Conservation (phyloP, 1,140 invertebrate genomes). For the Penaeus indicus region DNA sequence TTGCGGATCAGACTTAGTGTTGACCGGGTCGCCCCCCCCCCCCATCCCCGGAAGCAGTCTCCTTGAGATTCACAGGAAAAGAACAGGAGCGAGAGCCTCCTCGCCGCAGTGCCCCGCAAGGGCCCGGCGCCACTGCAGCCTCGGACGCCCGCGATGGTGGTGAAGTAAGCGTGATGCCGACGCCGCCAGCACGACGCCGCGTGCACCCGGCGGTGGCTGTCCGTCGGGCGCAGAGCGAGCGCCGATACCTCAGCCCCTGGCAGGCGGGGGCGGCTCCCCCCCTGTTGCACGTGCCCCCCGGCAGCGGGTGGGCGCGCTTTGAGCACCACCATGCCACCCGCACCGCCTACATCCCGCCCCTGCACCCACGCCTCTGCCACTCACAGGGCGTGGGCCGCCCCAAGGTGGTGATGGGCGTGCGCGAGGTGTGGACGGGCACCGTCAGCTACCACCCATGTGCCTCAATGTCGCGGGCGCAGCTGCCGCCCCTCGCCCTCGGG, state of each 20-base stretch:
- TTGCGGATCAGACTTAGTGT: too few relatives aligned
- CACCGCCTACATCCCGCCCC: slow-evolving; percentile 48
- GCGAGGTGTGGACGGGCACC: slow-evolving; percentile 4
- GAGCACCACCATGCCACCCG: slow-evolving; percentile 53
- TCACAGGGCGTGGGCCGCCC: slow-evolving; percentile 43
- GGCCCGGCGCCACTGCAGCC: too few relatives aligned
- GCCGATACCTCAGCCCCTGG: slow-evolving; percentile 51
- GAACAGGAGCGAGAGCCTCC: too few relatives aligned
- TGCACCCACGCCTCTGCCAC: background rate
- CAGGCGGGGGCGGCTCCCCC: background rate
- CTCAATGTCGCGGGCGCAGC: slow-evolving; percentile 13
- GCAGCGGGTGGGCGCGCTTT: background rate
- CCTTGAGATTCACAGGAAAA: too few relatives aligned
- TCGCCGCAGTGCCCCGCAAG: too few relatives aligned
- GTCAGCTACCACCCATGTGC: background rate
- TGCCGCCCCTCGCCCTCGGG: slow-evolving; percentile 48
- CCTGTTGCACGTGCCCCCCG: background rate
- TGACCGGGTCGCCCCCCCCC: too few relatives aligned
- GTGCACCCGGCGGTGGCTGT: slow-evolving; percentile 41
- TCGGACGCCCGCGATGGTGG: too few relatives aligned
- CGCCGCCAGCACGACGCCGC: slow-evolving; percentile 43
- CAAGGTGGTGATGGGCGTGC: slow-evolving; percentile 2
- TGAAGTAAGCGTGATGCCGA: background rate
- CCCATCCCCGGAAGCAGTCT: too few relatives aligned
- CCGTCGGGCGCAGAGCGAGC: slow-evolving; percentile 54